These are phyloP conservation scores for Panopea generosa DNA, from an alignment of 2,888 invertebrate genomes.

Conservation along the genomic window DNA sequence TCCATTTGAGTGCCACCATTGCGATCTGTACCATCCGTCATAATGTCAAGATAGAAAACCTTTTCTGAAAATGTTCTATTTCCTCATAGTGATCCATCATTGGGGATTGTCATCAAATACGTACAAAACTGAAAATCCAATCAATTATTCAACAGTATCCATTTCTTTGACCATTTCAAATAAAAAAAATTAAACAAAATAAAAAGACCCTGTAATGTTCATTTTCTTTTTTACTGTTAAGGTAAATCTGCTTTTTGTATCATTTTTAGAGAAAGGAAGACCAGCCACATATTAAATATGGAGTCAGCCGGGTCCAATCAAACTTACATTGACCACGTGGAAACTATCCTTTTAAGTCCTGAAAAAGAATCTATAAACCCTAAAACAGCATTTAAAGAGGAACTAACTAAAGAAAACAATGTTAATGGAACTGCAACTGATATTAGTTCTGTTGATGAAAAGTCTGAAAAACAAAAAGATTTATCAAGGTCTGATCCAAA, in stretches of 20 bases:
- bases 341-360: slow-evolving; percentile 40
- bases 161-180: slow-evolving; percentile 1
- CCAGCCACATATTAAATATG: no score
- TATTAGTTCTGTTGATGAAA: no score
- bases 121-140: no score
- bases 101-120: background rate
- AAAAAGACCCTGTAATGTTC: background rate
- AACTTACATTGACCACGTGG: slow-evolving; percentile 50
- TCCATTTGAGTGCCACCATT: background rate
- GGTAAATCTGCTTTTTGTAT: no score
- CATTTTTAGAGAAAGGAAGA: no score
- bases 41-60: background rate
- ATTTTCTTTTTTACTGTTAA: no score
- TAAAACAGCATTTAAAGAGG: slow-evolving; percentile 26
- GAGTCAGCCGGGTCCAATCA: background rate
- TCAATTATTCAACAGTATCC: slow-evolving; percentile 1
- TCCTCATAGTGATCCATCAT: background rate
- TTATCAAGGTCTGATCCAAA: background rate
- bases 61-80: background rate
- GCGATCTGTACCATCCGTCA: background rate
- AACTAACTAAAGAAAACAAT: background rate
- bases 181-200: background rate
- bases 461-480: background rate
- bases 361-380: slow-evolving; percentile 51
- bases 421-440: background rate